phyloP scores from a whole-genome alignment of 2,888 invertebrate species.

The Mongoloraphidia duomilia region DNA sequence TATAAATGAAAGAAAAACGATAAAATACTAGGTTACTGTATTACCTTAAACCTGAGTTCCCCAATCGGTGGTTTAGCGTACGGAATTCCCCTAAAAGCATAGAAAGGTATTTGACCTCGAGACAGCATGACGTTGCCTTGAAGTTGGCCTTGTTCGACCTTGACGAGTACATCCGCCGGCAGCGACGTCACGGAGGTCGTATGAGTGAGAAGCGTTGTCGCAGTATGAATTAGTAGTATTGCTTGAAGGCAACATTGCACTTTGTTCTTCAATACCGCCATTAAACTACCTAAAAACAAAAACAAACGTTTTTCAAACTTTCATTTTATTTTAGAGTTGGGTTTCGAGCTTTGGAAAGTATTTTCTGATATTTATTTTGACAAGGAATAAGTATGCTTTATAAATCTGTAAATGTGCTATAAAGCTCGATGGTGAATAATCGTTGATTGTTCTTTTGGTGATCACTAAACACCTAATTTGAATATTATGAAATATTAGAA shows the following conservation, averaged over 20 bases:
- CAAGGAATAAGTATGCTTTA: too few relatives aligned
- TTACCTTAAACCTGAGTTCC: constrained; percentile 18
- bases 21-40: background rate
- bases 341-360: too few relatives aligned
- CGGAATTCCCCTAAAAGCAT: constrained; percentile 18
- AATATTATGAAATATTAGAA: too few relatives aligned
- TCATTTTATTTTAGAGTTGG: too few relatives aligned
- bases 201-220: background rate
- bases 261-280: background rate
- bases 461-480: too few relatives aligned
- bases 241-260: background rate
- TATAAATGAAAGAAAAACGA: constrained; percentile 1
- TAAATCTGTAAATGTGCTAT: too few relatives aligned
- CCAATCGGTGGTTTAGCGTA: constrained; percentile 20
- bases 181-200: background rate
- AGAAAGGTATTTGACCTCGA: constrained; percentile 13
- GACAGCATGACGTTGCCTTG: constrained; percentile 13
- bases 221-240: background rate
- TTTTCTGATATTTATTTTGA: too few relatives aligned
- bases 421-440: too few relatives aligned
- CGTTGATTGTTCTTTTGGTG: too few relatives aligned
- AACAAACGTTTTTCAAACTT: too few relatives aligned
- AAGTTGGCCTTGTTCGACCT: constrained; percentile 15
- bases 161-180: constrained; percentile 3
- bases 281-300: background rate